Conservation (phyloP, 2,888 invertebrate genomes). For the Pyrrhopygopsis socrates region DNA sequence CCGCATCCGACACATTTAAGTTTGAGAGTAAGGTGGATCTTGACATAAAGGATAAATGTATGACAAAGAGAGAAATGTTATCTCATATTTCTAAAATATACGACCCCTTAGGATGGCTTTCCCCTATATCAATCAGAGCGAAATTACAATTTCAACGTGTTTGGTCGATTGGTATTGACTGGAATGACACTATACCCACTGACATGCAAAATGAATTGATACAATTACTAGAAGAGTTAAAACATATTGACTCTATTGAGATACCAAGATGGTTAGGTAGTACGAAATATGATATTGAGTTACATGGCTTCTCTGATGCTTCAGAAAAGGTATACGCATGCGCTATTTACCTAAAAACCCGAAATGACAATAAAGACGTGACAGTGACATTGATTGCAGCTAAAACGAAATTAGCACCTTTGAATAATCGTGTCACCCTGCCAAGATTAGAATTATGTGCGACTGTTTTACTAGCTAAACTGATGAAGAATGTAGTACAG, state of each 20-base stretch:
- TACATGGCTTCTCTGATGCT: conserved; percentile 77
- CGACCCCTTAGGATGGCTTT: conserved; percentile 57
- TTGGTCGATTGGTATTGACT: conserved; percentile 50
- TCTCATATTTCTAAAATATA: conserved; percentile 49
- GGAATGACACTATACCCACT: conserved; percentile 58
- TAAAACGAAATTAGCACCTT: conserved; percentile 50
- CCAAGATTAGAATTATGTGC: not conserved
- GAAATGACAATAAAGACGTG: conserved; percentile 18
- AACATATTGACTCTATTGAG: not conserved
- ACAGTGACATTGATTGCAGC: conserved; percentile 50
- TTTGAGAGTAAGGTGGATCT: no score
- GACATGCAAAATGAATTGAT: conserved; percentile 39
- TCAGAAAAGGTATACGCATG: conserved; percentile 74
- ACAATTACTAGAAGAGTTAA: conserved; percentile 21
- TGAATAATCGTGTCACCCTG: not conserved
- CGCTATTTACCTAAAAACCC: conserved; percentile 46
- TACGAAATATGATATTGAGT: conserved; percentile 32
- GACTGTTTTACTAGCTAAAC: not conserved
- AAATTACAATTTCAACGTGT: conserved; percentile 66
- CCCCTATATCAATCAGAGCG: conserved; percentile 29
- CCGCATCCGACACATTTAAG: conserved; percentile 35
- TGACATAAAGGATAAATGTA: not conserved
- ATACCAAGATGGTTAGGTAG: conserved; percentile 57
- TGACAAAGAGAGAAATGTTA: not conserved
- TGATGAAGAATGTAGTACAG: not conserved